A percentile compares a stretch with the other conserved stretches of the same genome.
These are phyloP conservation scores for Mastacembelus armatus DNA, from an alignment of 2,797 vertebrate species.

Conservation along the genomic window DNA sequence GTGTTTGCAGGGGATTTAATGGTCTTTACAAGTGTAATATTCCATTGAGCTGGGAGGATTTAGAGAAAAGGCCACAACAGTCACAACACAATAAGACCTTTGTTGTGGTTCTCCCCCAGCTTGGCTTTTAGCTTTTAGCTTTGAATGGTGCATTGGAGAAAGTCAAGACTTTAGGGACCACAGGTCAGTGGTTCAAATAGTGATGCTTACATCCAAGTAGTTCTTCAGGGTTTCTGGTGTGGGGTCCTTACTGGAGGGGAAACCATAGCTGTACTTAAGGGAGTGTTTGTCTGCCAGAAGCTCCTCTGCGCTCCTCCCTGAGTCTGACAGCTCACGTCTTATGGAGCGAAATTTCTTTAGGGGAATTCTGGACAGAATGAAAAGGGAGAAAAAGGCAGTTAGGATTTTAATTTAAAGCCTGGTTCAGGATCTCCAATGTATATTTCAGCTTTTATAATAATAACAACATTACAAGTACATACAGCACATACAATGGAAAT, in stretches of 20 bases:
- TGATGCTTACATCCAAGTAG: constrained; percentile 92
- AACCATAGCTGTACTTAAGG: constrained; percentile 87
- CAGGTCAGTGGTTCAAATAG: constrained; percentile 14
- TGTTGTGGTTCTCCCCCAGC: constrained; percentile 27
- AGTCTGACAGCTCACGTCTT: constrained; percentile 87
- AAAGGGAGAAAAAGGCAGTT: neutral
- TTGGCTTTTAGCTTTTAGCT: constrained; percentile 26
- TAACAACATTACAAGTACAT: too few species aligned
- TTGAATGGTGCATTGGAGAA: constrained; percentile 40
- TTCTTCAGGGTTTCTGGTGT: constrained; percentile 93
- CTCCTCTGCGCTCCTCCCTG: constrained; percentile 79
- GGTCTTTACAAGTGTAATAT: constrained; percentile 16
- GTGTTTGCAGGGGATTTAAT: neutral
- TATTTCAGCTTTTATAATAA: too few species aligned
- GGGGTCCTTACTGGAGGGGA: constrained; percentile 75
- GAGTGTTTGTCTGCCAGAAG: constrained; percentile 75
- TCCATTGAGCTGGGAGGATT: constrained; percentile 18
- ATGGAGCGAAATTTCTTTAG: constrained; percentile 92
- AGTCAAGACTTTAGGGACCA: constrained; percentile 10
- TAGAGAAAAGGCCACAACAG: neutral
- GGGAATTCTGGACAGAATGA: constrained; percentile 85
- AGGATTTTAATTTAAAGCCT: neutral
- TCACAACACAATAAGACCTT: constrained; percentile 42
- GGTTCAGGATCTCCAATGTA: neutral
- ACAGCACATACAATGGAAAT: too few species aligned